Percentiles rank a stretch among this genome's conserved stretches.
Evolutionary conservation across 2,797 vertebrate species (phyloP).

Genomic region (Rhinatrema bivittatum): DNA sequence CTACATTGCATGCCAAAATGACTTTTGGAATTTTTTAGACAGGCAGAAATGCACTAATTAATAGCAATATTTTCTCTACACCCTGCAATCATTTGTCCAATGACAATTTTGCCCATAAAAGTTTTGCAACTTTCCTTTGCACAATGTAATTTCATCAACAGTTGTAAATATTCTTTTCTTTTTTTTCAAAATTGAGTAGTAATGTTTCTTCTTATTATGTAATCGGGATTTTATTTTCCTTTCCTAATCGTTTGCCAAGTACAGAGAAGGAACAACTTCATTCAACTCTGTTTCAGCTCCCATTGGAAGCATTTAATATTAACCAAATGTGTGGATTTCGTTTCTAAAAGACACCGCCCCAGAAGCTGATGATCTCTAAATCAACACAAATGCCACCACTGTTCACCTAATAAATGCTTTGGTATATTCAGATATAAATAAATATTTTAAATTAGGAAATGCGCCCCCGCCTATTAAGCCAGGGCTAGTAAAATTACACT

Average conservation of each 20-base stretch:
- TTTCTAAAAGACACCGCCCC: conserved; percentile 88
- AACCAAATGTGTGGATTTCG: conserved; percentile 84
- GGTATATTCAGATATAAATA: too few relatives aligned
- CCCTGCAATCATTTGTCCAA: conserved; percentile 75
- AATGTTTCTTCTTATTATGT: conserved; percentile 68
- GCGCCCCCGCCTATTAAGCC: too few relatives aligned
- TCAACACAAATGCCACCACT: conserved; percentile 75
- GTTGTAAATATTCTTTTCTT: conserved; percentile 82
- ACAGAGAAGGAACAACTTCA: conserved; percentile 68
- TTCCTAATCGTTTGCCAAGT: conserved; percentile 75
- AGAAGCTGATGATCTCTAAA: conserved; percentile 68
- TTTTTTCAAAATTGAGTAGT: conserved; percentile 69
- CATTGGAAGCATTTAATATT: conserved; percentile 94
- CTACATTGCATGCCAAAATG: conserved; percentile 31
- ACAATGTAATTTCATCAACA: conserved; percentile 78
- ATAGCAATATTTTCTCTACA: conserved; percentile 46
- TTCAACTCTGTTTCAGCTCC: conserved; percentile 97
- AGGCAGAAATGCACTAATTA: conserved; percentile 30
- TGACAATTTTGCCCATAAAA: conserved; percentile 89
- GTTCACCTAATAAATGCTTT: conserved; percentile 70
- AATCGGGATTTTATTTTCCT: conserved; percentile 71
- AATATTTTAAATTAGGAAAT: too few relatives aligned
- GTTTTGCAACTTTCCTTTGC: conserved; percentile 75
- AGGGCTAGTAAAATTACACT: too few relatives aligned
- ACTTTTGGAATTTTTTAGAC: conserved; percentile 26